Conservation (phyloP, 2,113 vertebrate genomes). For the Lagopus leucura region DNA sequence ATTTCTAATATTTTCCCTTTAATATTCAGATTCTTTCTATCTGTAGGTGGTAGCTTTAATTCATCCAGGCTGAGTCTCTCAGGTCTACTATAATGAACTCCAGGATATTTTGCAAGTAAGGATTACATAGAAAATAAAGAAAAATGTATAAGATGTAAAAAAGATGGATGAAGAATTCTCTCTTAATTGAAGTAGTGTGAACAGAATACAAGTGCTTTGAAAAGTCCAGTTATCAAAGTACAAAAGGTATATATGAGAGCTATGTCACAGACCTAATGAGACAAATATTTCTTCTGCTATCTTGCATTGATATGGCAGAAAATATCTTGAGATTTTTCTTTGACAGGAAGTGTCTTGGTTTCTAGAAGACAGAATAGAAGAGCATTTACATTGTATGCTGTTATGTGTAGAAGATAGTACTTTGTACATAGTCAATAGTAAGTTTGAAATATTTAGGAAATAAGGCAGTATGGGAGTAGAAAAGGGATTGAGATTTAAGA, state of each 20-base stretch:
- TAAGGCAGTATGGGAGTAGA: neutral
- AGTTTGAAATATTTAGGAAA: neutral
- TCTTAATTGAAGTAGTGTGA: neutral
- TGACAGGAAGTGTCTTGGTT: neutral
- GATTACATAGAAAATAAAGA: slow-evolving; percentile 32
- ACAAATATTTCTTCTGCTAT: neutral
- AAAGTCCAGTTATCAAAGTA: neutral
- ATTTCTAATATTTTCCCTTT: neutral
- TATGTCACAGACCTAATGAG: neutral
- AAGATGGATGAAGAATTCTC: slow-evolving; percentile 22
- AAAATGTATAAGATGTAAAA: neutral
- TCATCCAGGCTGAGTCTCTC: neutral
- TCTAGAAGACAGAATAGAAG: neutral
- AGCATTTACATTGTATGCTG: neutral
- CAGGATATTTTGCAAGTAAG: slow-evolving; percentile 43
- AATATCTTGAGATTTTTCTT: neutral
- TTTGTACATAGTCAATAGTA: neutral
- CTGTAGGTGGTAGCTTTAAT: neutral
- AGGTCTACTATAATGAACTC: neutral
- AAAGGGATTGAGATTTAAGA: neutral
- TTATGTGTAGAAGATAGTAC: neutral
- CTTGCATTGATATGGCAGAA: neutral
- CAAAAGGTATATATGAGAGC: neutral
- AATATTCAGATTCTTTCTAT: neutral
- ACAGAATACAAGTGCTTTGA: neutral